Evolutionary conservation across 1,140 invertebrate species (phyloP), one percentile per base, ranked within the genome.

Genomic region (Bactericera cockerelli): DNA sequence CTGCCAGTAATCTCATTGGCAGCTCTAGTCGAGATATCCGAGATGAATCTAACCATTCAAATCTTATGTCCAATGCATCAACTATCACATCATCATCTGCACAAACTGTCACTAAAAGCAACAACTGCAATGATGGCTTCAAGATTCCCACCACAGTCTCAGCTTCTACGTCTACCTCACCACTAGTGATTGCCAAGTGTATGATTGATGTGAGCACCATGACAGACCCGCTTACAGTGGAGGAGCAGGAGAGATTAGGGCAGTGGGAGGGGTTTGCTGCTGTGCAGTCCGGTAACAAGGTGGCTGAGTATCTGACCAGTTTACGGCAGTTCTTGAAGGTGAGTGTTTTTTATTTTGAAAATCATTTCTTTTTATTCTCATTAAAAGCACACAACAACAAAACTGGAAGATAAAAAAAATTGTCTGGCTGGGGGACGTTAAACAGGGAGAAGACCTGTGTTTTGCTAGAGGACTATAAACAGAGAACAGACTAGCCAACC

Each of bases 171-270:
- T 49, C 42, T 4, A 49, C 42, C 22, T 49, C 42, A 6, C 42
- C 42, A 4, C 42, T 49, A n/a, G 42, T 49, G 42, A 49, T 19
- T 49, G 22, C n/a, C 22, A 49, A 49, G 22, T 49, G 42, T 49
- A 76, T 76, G 66, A 72, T 76, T 6, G 75, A 77, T 63, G 75
- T 70, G 1, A 71, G 74, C 1, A 77, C 75, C 1, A 77, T 77
- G 75, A 77, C 75, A 4, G 75, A 77, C 66, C 74, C 74, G 14
- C 62, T 67, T 26, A 65, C 66, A 36, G 58, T 60, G 28, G 64
- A 64, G 36, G 65, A 66, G 55, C 62, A 61, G 54, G 62, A 63
- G 55, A 61, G 62, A 10, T 55, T 63, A 26, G 59, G 62, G 36
- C 62, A 63, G 36, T 63, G 62, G 62, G 62, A 63, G 57, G 62